phyloP scores from a whole-genome alignment of 2,113 vertebrate species.

The Phyllostomus hastatus region DNA sequence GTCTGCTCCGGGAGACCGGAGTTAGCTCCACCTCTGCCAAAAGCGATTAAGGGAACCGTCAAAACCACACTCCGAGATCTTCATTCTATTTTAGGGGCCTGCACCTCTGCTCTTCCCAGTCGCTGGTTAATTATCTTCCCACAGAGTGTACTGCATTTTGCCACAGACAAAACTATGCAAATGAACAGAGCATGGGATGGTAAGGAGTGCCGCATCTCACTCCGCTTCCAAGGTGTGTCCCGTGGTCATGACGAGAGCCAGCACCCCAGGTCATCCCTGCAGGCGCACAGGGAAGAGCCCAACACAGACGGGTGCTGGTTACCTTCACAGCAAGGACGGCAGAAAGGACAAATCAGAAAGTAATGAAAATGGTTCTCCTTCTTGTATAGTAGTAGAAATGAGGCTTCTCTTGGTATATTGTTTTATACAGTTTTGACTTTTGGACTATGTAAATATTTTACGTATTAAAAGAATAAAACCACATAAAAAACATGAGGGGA shows the following conservation, averaged over 20 bases:
- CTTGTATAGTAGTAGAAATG: neutral
- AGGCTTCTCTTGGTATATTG: neutral
- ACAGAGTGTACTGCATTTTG: conserved; percentile 50
- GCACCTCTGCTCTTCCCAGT: neutral
- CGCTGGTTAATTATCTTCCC: conserved; percentile 64
- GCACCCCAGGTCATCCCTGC: neutral
- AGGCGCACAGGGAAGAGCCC: neutral
- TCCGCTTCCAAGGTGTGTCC: neutral
- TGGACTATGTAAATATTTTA: neutral
- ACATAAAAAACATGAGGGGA: neutral
- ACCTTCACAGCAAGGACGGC: neutral
- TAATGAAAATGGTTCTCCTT: neutral
- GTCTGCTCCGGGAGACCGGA: neutral
- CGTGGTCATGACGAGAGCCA: neutral
- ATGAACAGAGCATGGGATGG: neutral
- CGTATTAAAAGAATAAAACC: neutral
- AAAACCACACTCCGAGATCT: conserved; percentile 33
- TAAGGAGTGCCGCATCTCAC: neutral
- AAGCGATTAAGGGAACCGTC: conserved; percentile 47
- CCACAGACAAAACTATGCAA: conserved; percentile 51
- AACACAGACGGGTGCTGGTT: neutral
- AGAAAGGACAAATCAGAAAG: neutral
- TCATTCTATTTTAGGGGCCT: conserved; percentile 53
- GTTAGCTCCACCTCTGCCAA: conserved; percentile 51
- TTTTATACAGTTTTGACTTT: neutral